phyloP scores from a whole-genome alignment of 2,113 vertebrate genomes.

The Sceloporus tristichus region DNA sequence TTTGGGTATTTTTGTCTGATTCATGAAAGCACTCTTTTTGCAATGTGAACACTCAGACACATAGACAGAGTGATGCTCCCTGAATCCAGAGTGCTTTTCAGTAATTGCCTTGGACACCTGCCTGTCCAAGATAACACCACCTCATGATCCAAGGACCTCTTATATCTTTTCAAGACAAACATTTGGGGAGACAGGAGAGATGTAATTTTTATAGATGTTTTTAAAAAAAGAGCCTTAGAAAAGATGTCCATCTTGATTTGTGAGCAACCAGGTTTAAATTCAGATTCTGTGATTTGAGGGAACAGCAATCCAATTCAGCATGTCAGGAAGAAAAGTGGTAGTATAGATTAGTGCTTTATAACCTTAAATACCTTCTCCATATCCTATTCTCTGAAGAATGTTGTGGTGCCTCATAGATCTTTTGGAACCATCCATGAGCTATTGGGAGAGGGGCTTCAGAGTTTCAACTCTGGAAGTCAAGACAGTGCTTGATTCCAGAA shows the following conservation, averaged over 20 bases:
- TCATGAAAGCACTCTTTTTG: neutral
- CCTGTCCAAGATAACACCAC: neutral
- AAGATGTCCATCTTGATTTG: constrained; percentile 25
- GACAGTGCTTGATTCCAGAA: neutral
- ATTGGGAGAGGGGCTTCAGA: neutral
- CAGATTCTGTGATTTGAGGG: constrained; percentile 21
- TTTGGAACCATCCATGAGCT: neutral
- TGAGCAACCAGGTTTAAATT: constrained; percentile 31
- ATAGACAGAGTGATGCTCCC: neutral
- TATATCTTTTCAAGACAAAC: neutral
- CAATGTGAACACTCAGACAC: neutral
- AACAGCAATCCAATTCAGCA: neutral
- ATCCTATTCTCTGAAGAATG: neutral
- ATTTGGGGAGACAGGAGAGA: constrained; percentile 3
- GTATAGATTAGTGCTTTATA: constrained; percentile 33
- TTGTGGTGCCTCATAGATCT: neutral
- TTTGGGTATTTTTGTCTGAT: neutral
- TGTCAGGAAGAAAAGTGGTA: neutral
- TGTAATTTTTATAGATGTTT: neutral
- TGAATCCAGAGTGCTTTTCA: neutral
- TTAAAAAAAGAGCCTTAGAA: neutral
- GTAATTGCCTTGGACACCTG: neutral
- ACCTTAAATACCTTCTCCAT: constrained; percentile 24
- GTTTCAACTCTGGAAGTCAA: constrained; percentile 3
- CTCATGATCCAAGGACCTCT: constrained; percentile 1